Percentiles rank a stretch among this genome's conserved stretches.
phyloP scores from a whole-genome alignment of 2,797 vertebrate species.

The Chrysocyon brachyurus region DNA sequence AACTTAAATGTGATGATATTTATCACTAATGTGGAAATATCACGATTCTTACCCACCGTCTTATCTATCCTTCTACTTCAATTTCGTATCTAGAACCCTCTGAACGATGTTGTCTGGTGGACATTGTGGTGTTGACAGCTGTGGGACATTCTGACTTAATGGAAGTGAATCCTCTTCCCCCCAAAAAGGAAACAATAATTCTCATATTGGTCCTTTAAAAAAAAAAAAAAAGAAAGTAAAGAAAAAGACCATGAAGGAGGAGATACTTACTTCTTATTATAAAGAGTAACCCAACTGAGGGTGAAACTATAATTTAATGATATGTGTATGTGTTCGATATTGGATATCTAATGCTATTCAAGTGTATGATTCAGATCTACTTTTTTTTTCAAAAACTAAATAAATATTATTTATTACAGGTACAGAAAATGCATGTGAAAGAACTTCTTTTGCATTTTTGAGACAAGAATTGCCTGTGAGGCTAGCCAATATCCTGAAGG shows the following conservation, averaged over 20 bases:
- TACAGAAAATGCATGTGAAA: constrained; percentile 97
- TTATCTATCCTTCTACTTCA: neutral
- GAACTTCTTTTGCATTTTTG: constrained; percentile 97
- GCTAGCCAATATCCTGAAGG: constrained; percentile 98
- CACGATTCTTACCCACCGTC: neutral
- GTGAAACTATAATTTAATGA: constrained; percentile 3
- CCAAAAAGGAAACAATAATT: neutral
- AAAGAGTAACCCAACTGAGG: neutral
- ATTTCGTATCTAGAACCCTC: neutral
- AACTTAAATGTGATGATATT: neutral
- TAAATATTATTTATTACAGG: constrained; percentile 87
- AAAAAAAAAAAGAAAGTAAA: neutral
- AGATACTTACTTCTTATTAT: neutral
- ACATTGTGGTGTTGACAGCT: neutral
- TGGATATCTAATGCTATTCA: constrained; percentile 20
- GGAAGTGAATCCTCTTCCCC: neutral
- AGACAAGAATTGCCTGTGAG: constrained; percentile 98
- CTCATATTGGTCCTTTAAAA: neutral
- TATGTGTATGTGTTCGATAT: constrained; percentile 29
- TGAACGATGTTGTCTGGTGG: neutral
- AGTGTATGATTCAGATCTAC: neutral
- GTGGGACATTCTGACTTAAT: neutral
- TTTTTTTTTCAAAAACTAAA: constrained; percentile 5
- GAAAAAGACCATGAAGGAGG: neutral
- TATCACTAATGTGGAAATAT: neutral